Conservation (phyloP, 2,113 vertebrate species). For the Tenrec ecaudatus region DNA sequence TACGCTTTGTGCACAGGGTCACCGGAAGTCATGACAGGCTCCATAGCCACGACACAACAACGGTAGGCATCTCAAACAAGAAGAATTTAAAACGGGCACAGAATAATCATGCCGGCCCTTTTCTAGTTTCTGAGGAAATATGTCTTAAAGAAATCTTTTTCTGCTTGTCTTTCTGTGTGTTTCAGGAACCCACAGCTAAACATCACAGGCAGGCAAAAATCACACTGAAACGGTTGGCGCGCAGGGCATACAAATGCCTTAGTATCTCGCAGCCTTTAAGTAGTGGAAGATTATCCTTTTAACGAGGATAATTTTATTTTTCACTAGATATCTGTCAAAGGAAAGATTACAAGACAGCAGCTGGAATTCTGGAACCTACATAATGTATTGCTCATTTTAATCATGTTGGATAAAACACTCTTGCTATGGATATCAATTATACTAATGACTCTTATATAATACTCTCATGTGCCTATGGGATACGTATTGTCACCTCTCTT, state of each 20-base stretch:
- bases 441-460: constrained; percentile 90
- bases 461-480: constrained; percentile 86
- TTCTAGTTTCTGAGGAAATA: not conserved
- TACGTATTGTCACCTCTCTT: constrained; percentile 87
- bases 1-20: not conserved
- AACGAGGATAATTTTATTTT: constrained; percentile 82
- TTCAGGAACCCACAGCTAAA: not conserved
- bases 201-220: constrained; percentile 15
- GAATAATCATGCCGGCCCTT: not conserved
- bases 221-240: not conserved
- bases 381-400: constrained; percentile 88
- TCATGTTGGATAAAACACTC: constrained; percentile 88
- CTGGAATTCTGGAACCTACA: constrained; percentile 84
- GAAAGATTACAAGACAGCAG: constrained; percentile 83
- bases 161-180: not conserved
- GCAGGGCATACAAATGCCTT: constrained; percentile 29
- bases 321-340: constrained; percentile 82
- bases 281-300: constrained; percentile 77
- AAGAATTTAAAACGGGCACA: constrained; percentile 24
- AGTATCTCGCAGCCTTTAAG: constrained; percentile 58
- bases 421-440: constrained; percentile 90
- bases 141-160: not conserved
- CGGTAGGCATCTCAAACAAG: not conserved
- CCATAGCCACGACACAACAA: not conserved
- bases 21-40: not conserved